Evolutionary conservation across 1,140 invertebrate genomes (phyloP), one percentile per base, ranked within the genome.

Genomic region (Zelostemma sp.): DNA sequence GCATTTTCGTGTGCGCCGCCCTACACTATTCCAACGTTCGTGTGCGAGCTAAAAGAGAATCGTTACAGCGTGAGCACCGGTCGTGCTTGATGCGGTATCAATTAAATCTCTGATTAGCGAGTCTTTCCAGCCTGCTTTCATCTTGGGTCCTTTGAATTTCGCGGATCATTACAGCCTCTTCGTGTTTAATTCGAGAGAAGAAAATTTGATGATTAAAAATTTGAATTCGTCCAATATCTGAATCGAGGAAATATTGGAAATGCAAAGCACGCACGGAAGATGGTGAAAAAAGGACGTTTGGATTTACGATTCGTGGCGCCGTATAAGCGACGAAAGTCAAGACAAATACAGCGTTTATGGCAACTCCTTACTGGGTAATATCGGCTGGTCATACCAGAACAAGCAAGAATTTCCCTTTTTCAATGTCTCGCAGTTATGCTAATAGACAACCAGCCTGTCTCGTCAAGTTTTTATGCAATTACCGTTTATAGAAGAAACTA

Each of bases 91-190:
- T 64, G 56, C 46, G 46, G 62, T 77, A 82, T 82, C 80, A 82
- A 80, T 81, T 82, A 78, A 79, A 82, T 81, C 76, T 80, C 73
- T 79, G 79, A 80, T 80, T 80, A 82, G 79, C 73, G 61, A 75
- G 49, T 63, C 67, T 66, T 74, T 72, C 72, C 53, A 73, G n/a
- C 17, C 35, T n/a, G 35, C 35, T 38, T 38, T 11, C 3, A 38
- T 5, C 35, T 4, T 5, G 9, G 35, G 35, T 38, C 35, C 4
- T n/a, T 11, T 38, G 35, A 14, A 38, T 38, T 11, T 38, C 12
- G 35, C 35, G 12, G n/a, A 38, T 38, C 72, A 74, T 68, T 72
- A 62, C 74, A 68, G 55, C 18, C 50, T 33, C 50, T 61, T 56
- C 68, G 67, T 53, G 58, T 63, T 60, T 74, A 74, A 65, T 74